Evolutionary conservation across 2,888 invertebrate species (phyloP), one percentile per base, ranked within the genome.

Genomic region (Sycophila texana): DNA sequence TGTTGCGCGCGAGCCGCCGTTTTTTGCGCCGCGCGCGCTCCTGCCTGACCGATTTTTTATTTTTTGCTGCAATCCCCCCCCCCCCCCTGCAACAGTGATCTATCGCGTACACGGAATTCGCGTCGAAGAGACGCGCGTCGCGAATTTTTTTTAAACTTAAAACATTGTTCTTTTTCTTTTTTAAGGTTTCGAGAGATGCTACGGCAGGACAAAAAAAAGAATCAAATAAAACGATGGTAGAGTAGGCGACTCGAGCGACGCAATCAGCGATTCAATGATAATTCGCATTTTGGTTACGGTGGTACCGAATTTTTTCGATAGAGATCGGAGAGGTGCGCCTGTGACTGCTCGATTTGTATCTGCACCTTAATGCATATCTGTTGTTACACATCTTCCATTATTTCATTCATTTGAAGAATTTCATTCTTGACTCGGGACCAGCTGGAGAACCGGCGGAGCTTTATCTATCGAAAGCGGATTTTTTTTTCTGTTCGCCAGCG

Each of bases 331-430:
- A 4, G 26, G 61, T 16, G 61, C 13, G 26, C 26, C 26, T 26
- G 4, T 22, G n/a, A 30, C 2, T 22, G 26, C 16, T 39, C 30
- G 26, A 39, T 61, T 30, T 61, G 26, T n/a, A 30, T 61, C 16
- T 65, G 16, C 22, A 51, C 10, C 10, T 39, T 39, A 39, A 39
- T 39, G 39, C 39, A 39, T 63, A 63, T 63, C 63, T 63, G n/a
- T 18, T 18, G 39, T n/a, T 63, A 39, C 47, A 47, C n/a, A 63
- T 63, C 63, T 63, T 63, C 18, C n/a, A 63, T 63, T 47, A 63
- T 63, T 63, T 63, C 63, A 63, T 63, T 39, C 63, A 39, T 47
- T 63, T 39, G 18, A 7, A 22, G 66, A 39, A 47, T 39, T 39
- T 18, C 47, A 58, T 57, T 60, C 26, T n/a, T 51, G 20, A 16